Evolutionary conservation across 2,888 invertebrate genomes (phyloP).

Genomic region (Nomada fabriciana): DNA sequence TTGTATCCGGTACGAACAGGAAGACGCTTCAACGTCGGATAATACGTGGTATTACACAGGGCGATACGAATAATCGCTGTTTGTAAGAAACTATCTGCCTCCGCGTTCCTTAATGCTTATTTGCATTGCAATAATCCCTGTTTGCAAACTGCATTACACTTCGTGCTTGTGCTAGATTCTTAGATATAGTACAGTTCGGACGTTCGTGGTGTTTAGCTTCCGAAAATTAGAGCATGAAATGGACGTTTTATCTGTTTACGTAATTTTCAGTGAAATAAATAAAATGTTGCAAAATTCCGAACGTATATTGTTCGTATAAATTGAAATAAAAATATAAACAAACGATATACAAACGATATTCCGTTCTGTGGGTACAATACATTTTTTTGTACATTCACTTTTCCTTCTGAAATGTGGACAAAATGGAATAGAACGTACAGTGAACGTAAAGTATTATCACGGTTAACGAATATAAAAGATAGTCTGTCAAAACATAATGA

Average conservation of each 20-base stretch:
- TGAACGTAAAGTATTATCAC: no score
- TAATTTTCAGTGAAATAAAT: not conserved
- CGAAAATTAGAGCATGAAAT: not conserved
- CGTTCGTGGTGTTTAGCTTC: not conserved
- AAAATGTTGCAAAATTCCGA: no score
- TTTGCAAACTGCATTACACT: not conserved
- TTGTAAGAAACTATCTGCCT: slow-evolving; percentile 7
- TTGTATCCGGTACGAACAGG: slow-evolving; percentile 43
- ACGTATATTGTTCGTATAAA: no score
- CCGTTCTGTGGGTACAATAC: no score
- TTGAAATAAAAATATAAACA: no score
- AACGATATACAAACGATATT: no score
- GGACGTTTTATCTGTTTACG: not conserved
- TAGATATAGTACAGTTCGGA: not conserved
- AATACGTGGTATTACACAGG: slow-evolving; percentile 17
- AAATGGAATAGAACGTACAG: no score
- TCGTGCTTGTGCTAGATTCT: not conserved
- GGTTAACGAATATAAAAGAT: no score
- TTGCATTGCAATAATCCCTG: not conserved
- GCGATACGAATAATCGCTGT: not conserved
- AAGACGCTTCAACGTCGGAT: slow-evolving; percentile 19
- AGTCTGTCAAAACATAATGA: no score
- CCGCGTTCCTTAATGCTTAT: not conserved
- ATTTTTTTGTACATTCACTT: no score
- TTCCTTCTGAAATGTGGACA: no score